A percentile compares a stretch with the other conserved stretches of the same genome.
Conservation (phyloP, 2,888 invertebrate genomes). For the Melanophora roralis region DNA sequence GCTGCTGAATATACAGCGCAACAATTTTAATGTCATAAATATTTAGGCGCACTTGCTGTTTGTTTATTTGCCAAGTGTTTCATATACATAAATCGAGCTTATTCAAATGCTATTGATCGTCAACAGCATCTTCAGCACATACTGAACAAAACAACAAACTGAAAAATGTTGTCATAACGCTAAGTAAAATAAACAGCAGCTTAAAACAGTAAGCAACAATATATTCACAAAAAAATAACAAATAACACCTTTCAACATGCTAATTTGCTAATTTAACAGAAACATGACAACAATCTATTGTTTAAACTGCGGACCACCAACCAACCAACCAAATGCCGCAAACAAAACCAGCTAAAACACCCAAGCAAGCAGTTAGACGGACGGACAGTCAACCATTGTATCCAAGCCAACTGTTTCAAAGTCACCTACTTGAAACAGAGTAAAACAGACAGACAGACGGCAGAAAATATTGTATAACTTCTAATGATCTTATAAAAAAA, state of each 20-base stretch:
- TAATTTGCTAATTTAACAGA: slow-evolving; percentile 70
- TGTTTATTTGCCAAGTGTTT: too few relatives aligned
- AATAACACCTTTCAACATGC: slow-evolving; percentile 64
- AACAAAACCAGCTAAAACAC: slow-evolving; percentile 42
- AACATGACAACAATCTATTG: slow-evolving; percentile 60
- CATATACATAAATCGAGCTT: slow-evolving; percentile 36
- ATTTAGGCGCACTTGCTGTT: slow-evolving; percentile 12
- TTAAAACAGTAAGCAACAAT: slow-evolving; percentile 56
- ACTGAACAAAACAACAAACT: background rate
- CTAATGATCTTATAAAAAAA: background rate
- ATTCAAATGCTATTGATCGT: slow-evolving; percentile 37
- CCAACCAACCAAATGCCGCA: slow-evolving; percentile 28
- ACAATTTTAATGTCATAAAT: too few relatives aligned
- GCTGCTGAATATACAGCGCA: too few relatives aligned
- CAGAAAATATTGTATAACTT: slow-evolving; percentile 14
- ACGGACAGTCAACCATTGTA: background rate
- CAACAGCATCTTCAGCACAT: background rate
- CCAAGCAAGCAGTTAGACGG: slow-evolving; percentile 20
- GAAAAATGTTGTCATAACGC: slow-evolving; percentile 16
- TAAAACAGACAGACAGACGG: background rate
- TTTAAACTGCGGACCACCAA: slow-evolving; percentile 53
- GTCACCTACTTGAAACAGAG: slow-evolving; percentile 6
- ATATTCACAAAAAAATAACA: slow-evolving; percentile 29
- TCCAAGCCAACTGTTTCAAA: background rate
- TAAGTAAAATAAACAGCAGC: slow-evolving; percentile 9